phyloP scores from a whole-genome alignment of 1,140 invertebrate genomes.

The Cyphomyrmex costatus region DNA sequence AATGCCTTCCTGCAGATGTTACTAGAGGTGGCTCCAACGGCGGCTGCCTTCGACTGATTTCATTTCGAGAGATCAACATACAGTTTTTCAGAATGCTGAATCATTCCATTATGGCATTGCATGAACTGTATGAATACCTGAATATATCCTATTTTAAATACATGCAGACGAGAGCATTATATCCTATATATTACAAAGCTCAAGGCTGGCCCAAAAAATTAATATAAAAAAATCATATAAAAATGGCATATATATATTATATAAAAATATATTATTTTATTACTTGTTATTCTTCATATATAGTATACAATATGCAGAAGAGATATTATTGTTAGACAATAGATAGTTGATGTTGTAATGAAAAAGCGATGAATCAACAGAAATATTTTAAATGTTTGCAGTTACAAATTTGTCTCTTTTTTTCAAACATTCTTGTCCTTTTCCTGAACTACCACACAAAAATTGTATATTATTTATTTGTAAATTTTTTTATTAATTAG shows the following conservation, averaged over 20 bases:
- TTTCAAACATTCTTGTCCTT: constrained; percentile 10
- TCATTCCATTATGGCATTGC: constrained; percentile 81
- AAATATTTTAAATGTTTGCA: constrained; percentile 75
- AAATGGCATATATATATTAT: constrained; percentile 55
- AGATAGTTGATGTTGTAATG: constrained; percentile 73
- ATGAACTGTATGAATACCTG: constrained; percentile 56
- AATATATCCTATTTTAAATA: constrained; percentile 78
- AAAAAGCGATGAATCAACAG: constrained; percentile 71
- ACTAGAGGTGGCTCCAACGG: constrained; percentile 96
- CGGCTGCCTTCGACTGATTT: constrained; percentile 90
- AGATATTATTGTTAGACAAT: constrained; percentile 74
- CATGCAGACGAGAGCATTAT: constrained; percentile 67
- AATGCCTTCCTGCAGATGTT: constrained; percentile 96
- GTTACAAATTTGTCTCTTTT: constrained; percentile 62
- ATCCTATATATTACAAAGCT: constrained; percentile 74
- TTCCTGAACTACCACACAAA: background rate
- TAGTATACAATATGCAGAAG: constrained; percentile 75
- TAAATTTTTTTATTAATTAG: background rate
- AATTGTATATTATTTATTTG: background rate
- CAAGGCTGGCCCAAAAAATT: constrained; percentile 70
- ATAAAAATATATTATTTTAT: constrained; percentile 83
- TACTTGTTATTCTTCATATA: constrained; percentile 81
- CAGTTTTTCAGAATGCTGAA: constrained; percentile 76
- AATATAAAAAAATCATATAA: constrained; percentile 61
- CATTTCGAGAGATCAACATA: constrained; percentile 60